A percentile compares a stretch with the other conserved stretches of the same genome.
Evolutionary conservation across 2,888 invertebrate species (phyloP).

Genomic region (Tromatobia lineatoria): DNA sequence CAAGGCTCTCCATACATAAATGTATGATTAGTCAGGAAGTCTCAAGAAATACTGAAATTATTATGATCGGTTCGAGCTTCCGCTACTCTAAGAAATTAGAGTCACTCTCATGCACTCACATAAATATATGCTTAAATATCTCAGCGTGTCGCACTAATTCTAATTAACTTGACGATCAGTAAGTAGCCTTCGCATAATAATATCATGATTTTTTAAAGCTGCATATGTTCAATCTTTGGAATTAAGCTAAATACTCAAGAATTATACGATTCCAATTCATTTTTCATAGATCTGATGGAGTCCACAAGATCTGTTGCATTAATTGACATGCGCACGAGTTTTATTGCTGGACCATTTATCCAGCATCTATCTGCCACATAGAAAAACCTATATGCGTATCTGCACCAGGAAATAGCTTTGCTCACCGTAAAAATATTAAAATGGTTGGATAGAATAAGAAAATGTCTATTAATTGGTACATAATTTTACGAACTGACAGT

Average conservation of each 20-base stretch:
- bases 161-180: conserved; percentile 56
- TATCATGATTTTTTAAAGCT: conserved; percentile 41
- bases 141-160: conserved; percentile 58
- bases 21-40: conserved; percentile 38
- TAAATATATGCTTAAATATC: conserved; percentile 50
- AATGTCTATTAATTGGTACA: conserved; percentile 40
- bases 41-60: conserved; percentile 55
- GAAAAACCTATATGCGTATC: background rate
- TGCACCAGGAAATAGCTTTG: conserved; percentile 24
- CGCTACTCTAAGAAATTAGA: background rate
- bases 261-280: conserved; percentile 40
- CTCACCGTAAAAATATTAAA: background rate
- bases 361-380: conserved; percentile 40
- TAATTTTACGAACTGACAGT: conserved; percentile 41
- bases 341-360: background rate
- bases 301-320: conserved; percentile 33
- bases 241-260: conserved; percentile 41
- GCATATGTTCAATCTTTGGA: conserved; percentile 22
- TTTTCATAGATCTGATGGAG: conserved; percentile 8
- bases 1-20: background rate
- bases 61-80: conserved; percentile 7
- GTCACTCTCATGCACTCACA: background rate
- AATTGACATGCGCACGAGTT: conserved; percentile 1
- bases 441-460: conserved; percentile 23
- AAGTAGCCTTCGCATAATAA: conserved; percentile 47